These are phyloP conservation scores for Pogona vitticeps DNA, from an alignment of 2,113 vertebrate genomes.

Conservation along the genomic window DNA sequence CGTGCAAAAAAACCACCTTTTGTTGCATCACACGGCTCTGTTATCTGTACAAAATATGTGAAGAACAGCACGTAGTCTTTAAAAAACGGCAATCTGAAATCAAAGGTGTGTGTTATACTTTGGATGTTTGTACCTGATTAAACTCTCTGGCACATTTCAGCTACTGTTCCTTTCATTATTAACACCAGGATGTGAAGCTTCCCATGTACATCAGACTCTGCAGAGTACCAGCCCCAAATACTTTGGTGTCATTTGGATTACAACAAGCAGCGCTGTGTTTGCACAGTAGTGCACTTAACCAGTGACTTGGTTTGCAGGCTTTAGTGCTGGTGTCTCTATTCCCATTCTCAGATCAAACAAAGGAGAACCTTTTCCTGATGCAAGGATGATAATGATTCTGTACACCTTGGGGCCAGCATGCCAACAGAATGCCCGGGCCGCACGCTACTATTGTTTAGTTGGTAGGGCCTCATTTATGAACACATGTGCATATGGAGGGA, in stretches of 20 bases:
- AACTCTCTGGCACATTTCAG: neutral
- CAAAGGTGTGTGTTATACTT: neutral
- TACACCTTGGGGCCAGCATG: too few species aligned
- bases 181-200: neutral
- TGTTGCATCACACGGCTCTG: neutral
- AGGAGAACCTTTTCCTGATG: too few species aligned
- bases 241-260: neutral
- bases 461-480: too few species aligned
- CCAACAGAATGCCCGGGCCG: too few species aligned
- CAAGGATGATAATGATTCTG: neutral
- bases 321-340: too few species aligned
- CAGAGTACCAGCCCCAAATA: too few species aligned
- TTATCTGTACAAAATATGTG: neutral
- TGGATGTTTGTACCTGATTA: neutral
- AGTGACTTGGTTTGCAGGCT: too few species aligned
- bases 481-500: too few species aligned
- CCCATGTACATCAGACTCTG: neutral
- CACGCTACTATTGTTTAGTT: too few species aligned
- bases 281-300: neutral
- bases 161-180: too few species aligned
- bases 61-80: neutral
- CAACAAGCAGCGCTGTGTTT: neutral
- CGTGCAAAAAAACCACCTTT: neutral
- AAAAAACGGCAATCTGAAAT: neutral
- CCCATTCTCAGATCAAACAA: too few species aligned